A percentile compares a stretch with the other conserved stretches of the same genome.
These are phyloP conservation scores for Odontophorus gujanensis DNA, from an alignment of 2,113 vertebrate genomes.

Conservation along the genomic window DNA sequence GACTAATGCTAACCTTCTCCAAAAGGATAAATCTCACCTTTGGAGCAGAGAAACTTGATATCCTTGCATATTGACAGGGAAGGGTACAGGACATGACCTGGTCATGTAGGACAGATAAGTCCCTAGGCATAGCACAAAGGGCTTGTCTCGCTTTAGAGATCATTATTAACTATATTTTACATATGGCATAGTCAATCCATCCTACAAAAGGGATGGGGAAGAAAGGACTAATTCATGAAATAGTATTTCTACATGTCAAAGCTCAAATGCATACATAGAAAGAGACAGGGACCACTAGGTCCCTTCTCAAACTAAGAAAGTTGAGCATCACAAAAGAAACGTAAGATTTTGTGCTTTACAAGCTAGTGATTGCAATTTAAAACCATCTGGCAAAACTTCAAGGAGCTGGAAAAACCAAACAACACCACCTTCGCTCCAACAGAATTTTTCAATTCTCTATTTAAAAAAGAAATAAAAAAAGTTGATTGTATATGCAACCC, in stretches of 20 bases:
- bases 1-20: constrained; percentile 46
- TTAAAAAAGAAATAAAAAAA: neutral
- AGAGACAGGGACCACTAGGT: neutral
- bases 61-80: constrained; percentile 54
- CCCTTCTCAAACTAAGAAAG: neutral
- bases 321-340: neutral
- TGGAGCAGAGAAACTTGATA: constrained; percentile 21
- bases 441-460: neutral
- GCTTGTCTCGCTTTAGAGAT: constrained; percentile 30
- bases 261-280: neutral
- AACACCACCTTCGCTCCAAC: neutral
- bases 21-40: constrained; percentile 55
- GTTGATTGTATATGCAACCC: constrained; percentile 38
- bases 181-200: constrained; percentile 32
- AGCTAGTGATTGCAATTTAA: neutral
- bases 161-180: constrained; percentile 30
- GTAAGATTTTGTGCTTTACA: neutral
- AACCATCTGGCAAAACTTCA: neutral
- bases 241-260: neutral
- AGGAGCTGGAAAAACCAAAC: neutral
- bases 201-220: neutral
- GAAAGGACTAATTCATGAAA: neutral
- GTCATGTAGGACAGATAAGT: constrained; percentile 22
- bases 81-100: constrained; percentile 26
- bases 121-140: constrained; percentile 29